Conservation (phyloP, 1,140 invertebrate genomes). For the Onthophagus taurus region DNA sequence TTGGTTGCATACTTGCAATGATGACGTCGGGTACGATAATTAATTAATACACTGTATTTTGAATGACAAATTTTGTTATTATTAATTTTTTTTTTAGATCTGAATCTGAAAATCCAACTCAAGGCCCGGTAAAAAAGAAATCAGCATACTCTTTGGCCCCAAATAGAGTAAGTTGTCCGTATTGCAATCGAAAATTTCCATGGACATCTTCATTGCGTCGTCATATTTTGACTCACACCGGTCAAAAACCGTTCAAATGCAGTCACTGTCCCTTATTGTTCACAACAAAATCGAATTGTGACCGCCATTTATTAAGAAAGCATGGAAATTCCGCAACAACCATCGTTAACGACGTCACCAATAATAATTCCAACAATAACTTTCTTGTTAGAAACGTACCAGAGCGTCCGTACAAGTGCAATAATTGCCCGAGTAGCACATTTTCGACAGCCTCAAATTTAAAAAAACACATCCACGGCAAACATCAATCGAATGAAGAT, state of each 20-base stretch:
- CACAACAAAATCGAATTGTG: conserved; percentile 95
- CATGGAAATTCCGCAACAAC: conserved; percentile 52
- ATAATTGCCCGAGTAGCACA: conserved; percentile 72
- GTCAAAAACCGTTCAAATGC: conserved; percentile 94
- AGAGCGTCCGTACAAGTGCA: conserved; percentile 76
- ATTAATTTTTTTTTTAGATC: conserved; percentile 40
- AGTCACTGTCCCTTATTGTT: conserved; percentile 84
- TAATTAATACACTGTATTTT: conserved; percentile 2
- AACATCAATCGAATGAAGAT: conserved; percentile 45
- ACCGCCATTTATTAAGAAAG: conserved; percentile 83
- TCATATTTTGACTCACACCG: conserved; percentile 89
- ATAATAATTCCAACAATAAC: conserved; percentile 32
- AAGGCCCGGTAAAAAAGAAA: conserved; percentile 60
- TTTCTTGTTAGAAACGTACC: conserved; percentile 60
- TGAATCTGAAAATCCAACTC: conserved; percentile 42
- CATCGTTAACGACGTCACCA: conserved; percentile 30
- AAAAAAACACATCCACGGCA: conserved; percentile 64
- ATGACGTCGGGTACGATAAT: background rate
- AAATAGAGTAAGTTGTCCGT: conserved; percentile 84
- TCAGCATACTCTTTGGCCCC: conserved; percentile 94
- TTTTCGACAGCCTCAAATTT: conserved; percentile 74
- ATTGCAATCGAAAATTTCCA: conserved; percentile 86
- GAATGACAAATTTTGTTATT: conserved; percentile 2
- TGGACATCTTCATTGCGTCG: conserved; percentile 90
- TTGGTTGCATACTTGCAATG: too few relatives aligned